phyloP scores from a whole-genome alignment of 2,797 vertebrate species.

The Vireo griseus region DNA sequence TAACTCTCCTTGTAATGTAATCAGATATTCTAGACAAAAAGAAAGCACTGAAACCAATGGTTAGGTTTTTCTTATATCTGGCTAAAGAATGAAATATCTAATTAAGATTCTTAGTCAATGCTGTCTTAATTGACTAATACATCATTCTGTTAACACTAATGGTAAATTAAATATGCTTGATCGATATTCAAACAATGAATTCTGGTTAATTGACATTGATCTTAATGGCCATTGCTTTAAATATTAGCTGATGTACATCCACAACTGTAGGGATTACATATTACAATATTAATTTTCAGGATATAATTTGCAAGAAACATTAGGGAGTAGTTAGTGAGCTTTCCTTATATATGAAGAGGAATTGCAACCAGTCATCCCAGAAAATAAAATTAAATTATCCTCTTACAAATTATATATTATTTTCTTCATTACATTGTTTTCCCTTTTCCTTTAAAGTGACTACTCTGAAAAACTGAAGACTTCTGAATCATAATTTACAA shows the following conservation, averaged over 20 bases:
- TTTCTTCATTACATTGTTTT: not conserved
- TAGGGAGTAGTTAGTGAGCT: not conserved
- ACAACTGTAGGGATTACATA: slow-evolving; percentile 21
- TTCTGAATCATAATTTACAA: slow-evolving; percentile 10
- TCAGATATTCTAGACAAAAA: not conserved
- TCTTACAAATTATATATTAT: not conserved
- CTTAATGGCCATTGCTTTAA: slow-evolving; percentile 51
- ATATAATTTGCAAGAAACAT: slow-evolving; percentile 17
- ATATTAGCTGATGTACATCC: slow-evolving; percentile 30
- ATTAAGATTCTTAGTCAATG: slow-evolving; percentile 66
- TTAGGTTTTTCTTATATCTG: slow-evolving; percentile 32
- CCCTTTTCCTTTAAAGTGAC: not conserved
- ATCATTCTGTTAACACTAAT: slow-evolving; percentile 67
- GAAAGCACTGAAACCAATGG: not conserved
- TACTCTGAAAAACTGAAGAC: not conserved
- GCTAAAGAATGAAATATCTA: slow-evolving; percentile 56
- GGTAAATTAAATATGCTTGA: slow-evolving; percentile 62
- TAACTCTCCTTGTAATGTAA: not conserved
- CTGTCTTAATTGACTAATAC: slow-evolving; percentile 61
- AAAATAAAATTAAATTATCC: slow-evolving; percentile 17
- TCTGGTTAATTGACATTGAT: slow-evolving; percentile 57
- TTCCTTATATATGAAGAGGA: slow-evolving; percentile 14
- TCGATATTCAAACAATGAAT: slow-evolving; percentile 57
- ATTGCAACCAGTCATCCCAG: not conserved
- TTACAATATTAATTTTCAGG: slow-evolving; percentile 38